Conservation (phyloP, 2,888 invertebrate genomes). For the Microplitis manilae region DNA sequence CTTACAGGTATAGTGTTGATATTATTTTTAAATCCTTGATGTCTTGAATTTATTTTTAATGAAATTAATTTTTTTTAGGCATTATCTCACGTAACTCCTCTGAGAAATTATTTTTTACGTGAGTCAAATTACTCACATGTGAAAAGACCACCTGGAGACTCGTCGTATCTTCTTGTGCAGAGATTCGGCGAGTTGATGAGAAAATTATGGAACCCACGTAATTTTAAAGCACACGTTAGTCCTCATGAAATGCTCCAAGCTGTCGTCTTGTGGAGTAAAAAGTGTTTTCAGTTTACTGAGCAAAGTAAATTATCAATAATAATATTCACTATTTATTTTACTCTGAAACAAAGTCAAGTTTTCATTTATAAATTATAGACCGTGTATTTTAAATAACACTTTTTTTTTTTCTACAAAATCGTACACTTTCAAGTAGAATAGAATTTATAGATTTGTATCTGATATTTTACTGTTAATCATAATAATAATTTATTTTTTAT, state of each 20-base stretch:
- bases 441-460: too few relatives aligned
- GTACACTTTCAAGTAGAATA: too few relatives aligned
- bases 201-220: slow-evolving; percentile 98
- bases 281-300: slow-evolving; percentile 97
- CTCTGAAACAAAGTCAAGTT: not conserved
- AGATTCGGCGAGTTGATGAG: slow-evolving; percentile 95
- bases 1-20: slow-evolving; percentile 80
- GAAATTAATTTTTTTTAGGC: slow-evolving; percentile 77
- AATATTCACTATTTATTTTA: not conserved
- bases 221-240: slow-evolving; percentile 99
- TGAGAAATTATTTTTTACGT: slow-evolving; percentile 94
- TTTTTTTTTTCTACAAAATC: too few relatives aligned
- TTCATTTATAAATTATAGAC: too few relatives aligned
- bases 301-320: slow-evolving; percentile 79
- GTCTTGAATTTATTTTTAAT: not conserved
- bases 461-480: too few relatives aligned
- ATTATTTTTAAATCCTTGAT: not conserved
- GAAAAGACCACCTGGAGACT: slow-evolving; percentile 96
- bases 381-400: too few relatives aligned
- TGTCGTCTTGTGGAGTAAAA: slow-evolving; percentile 96
- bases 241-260: slow-evolving; percentile 99
- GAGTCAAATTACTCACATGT: slow-evolving; percentile 93
- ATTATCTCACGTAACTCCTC: slow-evolving; percentile 93
- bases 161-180: slow-evolving; percentile 90
- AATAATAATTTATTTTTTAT: not conserved